Conservation (phyloP, 53 echinoderm and acorn worm species). For the Paelopatides confundens region DNA sequence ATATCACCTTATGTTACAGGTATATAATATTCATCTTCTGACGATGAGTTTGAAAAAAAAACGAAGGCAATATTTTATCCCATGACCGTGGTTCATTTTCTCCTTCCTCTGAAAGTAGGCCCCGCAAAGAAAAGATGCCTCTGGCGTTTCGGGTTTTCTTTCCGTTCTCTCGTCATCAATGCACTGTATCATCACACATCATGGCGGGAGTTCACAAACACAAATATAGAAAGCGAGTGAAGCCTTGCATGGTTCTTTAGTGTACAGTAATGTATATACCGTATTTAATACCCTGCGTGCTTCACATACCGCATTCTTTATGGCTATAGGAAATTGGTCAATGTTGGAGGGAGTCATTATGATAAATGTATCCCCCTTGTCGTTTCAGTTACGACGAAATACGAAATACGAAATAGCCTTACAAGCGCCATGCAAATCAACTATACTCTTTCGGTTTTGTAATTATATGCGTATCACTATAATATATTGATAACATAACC, state of each 20-base stretch:
- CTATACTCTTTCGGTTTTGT: no score
- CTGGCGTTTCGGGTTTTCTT: slow-evolving; percentile 6
- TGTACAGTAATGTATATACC: neutral
- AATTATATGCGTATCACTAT: no score
- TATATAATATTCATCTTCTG: neutral
- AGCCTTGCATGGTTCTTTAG: neutral
- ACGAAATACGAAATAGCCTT: neutral
- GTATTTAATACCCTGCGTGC: neutral
- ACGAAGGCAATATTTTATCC: neutral
- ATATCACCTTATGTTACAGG: no score
- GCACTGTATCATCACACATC: neutral
- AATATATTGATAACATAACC: no score
- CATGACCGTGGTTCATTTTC: neutral
- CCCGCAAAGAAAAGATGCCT: slow-evolving; percentile 27
- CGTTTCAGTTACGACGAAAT: neutral
- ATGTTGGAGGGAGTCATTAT: neutral
- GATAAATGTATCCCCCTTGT: neutral
- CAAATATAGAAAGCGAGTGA: neutral
- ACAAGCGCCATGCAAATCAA: no score
- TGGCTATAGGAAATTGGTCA: neutral
- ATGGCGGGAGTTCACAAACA: slow-evolving; percentile 27
- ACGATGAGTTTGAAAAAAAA: neutral
- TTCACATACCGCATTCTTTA: neutral
- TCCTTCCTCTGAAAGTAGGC: slow-evolving; percentile 15
- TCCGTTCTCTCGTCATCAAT: neutral